phyloP scores from a whole-genome alignment of 2,888 invertebrate genomes.

The Electrophaes corylata region DNA sequence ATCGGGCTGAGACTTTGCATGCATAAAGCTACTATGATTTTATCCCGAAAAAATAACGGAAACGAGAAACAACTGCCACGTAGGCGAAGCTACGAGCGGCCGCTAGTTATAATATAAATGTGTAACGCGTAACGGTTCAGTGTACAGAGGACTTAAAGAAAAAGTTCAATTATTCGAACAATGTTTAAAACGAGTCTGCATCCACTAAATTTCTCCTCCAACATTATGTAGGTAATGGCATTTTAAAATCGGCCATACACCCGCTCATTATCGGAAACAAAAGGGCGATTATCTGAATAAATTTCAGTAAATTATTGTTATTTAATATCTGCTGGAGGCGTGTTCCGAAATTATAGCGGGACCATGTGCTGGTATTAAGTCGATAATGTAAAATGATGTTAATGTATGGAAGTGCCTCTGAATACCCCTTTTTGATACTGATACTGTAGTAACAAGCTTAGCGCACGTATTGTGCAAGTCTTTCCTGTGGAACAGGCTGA shows the following conservation, averaged over 20 bases:
- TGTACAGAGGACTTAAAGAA: neutral
- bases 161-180: conserved; percentile 10
- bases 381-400: neutral
- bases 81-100: too few species aligned
- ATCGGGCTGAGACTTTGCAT: too few species aligned
- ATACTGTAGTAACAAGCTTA: too few species aligned
- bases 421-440: neutral
- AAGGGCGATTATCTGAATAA: conserved; percentile 74
- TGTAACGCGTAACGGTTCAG: neutral
- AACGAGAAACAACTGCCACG: too few species aligned
- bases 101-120: too few species aligned
- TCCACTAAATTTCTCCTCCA: conserved; percentile 45
- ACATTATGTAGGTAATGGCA: conserved; percentile 66
- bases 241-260: conserved; percentile 64
- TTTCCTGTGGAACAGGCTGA: too few species aligned
- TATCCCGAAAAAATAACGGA: too few species aligned
- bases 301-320: conserved; percentile 79
- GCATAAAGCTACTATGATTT: too few species aligned
- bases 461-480: too few species aligned
- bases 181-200: conserved; percentile 14
- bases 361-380: neutral
- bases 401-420: neutral
- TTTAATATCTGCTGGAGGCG: conserved; percentile 57
- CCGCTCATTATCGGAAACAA: conserved; percentile 73
- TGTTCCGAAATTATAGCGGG: conserved; percentile 44